Conservation (phyloP, 2,888 invertebrate species). For the Lithophane leautieri region DNA sequence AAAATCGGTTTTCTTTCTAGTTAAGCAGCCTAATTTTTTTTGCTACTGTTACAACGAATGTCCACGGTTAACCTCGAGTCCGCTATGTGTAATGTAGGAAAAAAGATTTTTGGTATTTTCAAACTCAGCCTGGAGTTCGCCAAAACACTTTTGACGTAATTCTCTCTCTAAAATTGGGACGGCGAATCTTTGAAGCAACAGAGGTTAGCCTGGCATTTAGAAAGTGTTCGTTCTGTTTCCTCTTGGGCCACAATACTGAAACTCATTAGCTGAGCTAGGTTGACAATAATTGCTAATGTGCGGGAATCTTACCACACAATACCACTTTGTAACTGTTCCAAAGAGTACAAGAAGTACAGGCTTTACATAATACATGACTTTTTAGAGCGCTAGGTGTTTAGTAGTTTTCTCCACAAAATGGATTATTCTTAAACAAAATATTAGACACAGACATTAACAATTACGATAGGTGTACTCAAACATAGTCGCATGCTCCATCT, state of each 20-base stretch:
- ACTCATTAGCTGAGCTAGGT: slow-evolving; percentile 27
- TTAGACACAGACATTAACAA: no score
- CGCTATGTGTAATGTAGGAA: neutral
- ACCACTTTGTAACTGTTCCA: slow-evolving; percentile 6
- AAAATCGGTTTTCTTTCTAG: neutral
- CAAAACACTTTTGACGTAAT: neutral
- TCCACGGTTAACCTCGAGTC: neutral
- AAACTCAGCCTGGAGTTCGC: neutral
- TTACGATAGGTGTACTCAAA: no score
- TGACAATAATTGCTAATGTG: slow-evolving; percentile 24
- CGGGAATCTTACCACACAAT: slow-evolving; percentile 1
- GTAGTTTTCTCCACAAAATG: neutral
- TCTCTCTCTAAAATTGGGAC: neutral
- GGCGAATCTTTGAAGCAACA: neutral
- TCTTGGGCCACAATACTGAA: slow-evolving; percentile 15
- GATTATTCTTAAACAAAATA: neutral
- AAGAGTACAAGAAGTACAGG: neutral
- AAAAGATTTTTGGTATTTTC: neutral
- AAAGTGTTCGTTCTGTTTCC: neutral
- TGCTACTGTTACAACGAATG: neutral
- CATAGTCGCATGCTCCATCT: no score
- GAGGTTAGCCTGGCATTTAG: neutral
- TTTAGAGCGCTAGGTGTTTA: neutral
- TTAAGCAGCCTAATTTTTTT: neutral
- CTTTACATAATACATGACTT: slow-evolving; percentile 11